Evolutionary conservation across 1,140 invertebrate genomes (phyloP), one percentile per base, ranked within the genome.

Genomic region (Zaprionus tsacasi): DNA sequence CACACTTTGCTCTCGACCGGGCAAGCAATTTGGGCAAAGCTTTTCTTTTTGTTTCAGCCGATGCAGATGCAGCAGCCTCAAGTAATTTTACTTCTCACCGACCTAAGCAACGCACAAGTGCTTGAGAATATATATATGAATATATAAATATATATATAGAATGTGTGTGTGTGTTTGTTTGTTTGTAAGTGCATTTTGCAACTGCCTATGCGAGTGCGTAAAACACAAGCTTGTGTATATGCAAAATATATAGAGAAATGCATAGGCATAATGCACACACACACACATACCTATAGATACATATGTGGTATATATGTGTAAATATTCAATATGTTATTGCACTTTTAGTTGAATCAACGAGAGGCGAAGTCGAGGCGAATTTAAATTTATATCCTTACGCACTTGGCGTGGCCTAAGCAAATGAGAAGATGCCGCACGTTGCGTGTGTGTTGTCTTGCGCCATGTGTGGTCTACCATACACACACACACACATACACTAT

Each of bases 41-140:
- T 63, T 63, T 63, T 74, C 67, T 74, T 74, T 69, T 69, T 61
- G 65, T 57, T 63, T 69, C 66, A 61, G 40, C 33, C 70, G 43
- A 40, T 68, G 21, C 21, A 21, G 43, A 40, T 68, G 21, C 21
- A 21, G 65, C 52, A 17, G 40, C 66, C 40, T 63, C 52, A 74
- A 74, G 66, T 63, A 74, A 63, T 74, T 74, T 56, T 74, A 50
- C 71, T 68, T 61, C 36, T 61, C 36, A 36, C 52, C 57, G 57
- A 50, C 70, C 52, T 66, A 71, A 71, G 48, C 55, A 38, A 68
- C 48, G 58, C 58, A 74, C 30, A 61, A 69, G 35, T 74, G 66
- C 67, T 43, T 70, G 61, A 60, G 63, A 69, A 50, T 73, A 66
- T 67, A 30, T 63, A 48, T 8, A 25, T 59, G 11, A 1, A 30